Conservation (phyloP, 2,113 vertebrate species). For the Petrocephalus microphthalmus region DNA sequence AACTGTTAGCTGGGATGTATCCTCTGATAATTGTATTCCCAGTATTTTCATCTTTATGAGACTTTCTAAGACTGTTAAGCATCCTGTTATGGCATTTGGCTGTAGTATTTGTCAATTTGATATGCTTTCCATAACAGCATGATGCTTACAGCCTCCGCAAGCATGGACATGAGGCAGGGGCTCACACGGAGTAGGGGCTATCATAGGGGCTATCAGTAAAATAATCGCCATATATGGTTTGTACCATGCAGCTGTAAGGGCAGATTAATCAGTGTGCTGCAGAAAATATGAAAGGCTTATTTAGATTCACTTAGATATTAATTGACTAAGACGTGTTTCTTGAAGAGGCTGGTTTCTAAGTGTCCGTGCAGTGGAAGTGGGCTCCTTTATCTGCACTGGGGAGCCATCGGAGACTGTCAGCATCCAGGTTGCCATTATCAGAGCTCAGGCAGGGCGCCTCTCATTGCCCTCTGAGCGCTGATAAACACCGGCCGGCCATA, state of each 20-base stretch:
- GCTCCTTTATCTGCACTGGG: constrained; percentile 50
- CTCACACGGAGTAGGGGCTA: neutral
- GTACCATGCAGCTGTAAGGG: neutral
- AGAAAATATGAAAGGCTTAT: neutral
- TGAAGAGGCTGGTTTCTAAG: neutral
- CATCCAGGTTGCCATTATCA: constrained; percentile 53
- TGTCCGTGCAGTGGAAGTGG: neutral
- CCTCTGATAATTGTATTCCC: neutral
- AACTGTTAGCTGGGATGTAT: neutral
- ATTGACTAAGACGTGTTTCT: neutral
- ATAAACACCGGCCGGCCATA: constrained; percentile 55
- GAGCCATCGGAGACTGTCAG: constrained; percentile 42
- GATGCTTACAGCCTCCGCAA: neutral
- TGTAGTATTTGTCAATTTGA: neutral
- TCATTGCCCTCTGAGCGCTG: constrained; percentile 35
- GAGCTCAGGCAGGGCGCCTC: constrained; percentile 41
- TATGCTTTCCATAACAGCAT: neutral
- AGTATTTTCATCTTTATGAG: neutral
- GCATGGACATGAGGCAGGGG: neutral
- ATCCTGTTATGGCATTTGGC: neutral
- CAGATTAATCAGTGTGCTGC: neutral
- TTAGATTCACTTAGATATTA: neutral
- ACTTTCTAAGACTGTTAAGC: neutral
- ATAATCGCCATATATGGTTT: neutral
- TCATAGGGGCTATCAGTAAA: neutral